A percentile compares a stretch with the other conserved stretches of the same genome.
These are phyloP conservation scores for Macropus fuliginosus DNA, from an alignment of 2,797 vertebrate species.

Conservation along the genomic window DNA sequence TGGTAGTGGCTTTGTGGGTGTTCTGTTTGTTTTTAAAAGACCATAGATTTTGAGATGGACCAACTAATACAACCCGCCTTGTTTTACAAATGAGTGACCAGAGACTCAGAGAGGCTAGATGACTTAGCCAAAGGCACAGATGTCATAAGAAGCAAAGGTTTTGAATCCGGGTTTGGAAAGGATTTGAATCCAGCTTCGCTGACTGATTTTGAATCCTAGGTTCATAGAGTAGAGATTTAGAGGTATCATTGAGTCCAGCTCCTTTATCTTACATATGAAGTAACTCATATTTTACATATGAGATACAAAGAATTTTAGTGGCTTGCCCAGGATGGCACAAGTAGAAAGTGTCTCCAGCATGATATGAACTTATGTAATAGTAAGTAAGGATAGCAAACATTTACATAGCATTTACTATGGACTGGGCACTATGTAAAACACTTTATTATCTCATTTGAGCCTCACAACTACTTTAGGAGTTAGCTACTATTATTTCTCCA, in stretches of 20 bases:
- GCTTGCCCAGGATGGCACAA: not conserved
- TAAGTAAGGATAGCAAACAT: not conserved
- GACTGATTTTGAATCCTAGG: not conserved
- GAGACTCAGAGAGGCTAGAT: not conserved
- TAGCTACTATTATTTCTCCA: not conserved
- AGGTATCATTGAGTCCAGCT: not conserved
- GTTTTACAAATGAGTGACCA: not conserved
- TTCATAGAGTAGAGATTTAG: not conserved
- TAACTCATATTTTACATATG: not conserved
- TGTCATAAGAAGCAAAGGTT: not conserved
- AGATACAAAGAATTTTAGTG: not conserved
- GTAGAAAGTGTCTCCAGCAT: not conserved
- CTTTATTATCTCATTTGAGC: constrained; percentile 8
- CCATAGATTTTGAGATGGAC: not conserved
- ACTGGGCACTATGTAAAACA: not conserved
- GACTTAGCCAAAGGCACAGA: not conserved
- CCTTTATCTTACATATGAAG: not conserved
- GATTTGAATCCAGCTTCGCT: not conserved
- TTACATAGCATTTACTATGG: not conserved
- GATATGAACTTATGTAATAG: not conserved
- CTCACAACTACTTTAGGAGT: not conserved
- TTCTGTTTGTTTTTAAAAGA: not conserved
- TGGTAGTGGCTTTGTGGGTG: not conserved
- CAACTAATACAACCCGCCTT: not conserved
- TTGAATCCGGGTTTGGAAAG: not conserved